phyloP scores from a whole-genome alignment of 2,797 vertebrate genomes.

The Parauchenoglanis ngamensis region DNA sequence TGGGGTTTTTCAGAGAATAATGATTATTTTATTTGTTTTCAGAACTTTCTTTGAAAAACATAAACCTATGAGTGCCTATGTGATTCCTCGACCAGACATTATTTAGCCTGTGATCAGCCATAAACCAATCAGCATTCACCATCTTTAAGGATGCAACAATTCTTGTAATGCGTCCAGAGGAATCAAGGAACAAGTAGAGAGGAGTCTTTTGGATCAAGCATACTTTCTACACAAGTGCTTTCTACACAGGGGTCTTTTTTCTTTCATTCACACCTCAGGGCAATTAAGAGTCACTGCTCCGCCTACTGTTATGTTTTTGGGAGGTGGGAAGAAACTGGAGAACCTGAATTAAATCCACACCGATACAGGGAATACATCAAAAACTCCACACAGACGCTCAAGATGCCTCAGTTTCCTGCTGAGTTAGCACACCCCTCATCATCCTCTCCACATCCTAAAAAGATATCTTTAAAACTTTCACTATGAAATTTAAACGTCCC shows the following conservation, averaged over 20 bases:
- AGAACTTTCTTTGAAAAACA: background rate
- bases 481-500: background rate
- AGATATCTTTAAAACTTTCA: background rate
- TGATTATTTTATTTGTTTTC: background rate
- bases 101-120: background rate
- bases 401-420: background rate
- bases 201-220: background rate
- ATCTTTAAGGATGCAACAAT: background rate
- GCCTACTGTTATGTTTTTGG: background rate
- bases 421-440: background rate
- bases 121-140: background rate
- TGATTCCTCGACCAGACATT: background rate
- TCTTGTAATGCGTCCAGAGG: background rate
- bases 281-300: background rate
- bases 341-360: background rate
- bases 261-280: background rate
- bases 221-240: background rate
- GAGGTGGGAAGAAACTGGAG: background rate
- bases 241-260: background rate
- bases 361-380: background rate
- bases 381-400: background rate
- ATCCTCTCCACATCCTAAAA: background rate
- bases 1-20: background rate
- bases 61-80: background rate
- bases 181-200: background rate